Evolutionary conservation across 2,113 vertebrate species (phyloP), one percentile per base, ranked within the genome.

Genomic region (Crotophaga sulcirostris): DNA sequence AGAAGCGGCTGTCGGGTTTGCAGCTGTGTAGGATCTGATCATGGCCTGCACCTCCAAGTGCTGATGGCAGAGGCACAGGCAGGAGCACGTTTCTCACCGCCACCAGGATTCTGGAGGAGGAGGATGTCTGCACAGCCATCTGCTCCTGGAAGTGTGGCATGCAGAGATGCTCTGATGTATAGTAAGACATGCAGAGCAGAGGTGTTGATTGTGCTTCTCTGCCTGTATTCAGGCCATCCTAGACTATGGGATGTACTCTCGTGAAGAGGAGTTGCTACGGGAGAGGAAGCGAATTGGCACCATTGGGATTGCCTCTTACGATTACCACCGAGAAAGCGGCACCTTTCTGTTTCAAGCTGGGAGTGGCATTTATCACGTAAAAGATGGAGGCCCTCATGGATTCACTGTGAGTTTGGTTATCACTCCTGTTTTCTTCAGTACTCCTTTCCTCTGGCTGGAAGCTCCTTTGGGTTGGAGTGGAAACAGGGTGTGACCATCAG

Each of bases 181-280:
- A 47, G 85, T 52, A 31, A 69, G 31, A 18, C 9, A 0, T 19
- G 68, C 67, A 70, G 51, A 87, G 52, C 82, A 44, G 62, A 25
- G 42, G 34, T 75, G 56, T 26, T 91, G 36, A 93, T 31, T 52
- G 33, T 87, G 70, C 19, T 85, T 91, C 79, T 90, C 16, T 90
- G 90, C 87, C 90, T 1, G 0, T 47, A 8, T 55, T 73, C 89
- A 98, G 98, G 98, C 98, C 51, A 96, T 98, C 84, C 97, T 98
- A 83, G 98, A 98, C 96, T 98, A 98, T 68, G 98, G 98, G 74
- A 98, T 98, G 98, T 98, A 98, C 94, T 98, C 98, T 47, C 97
- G 98, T 12, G 98, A 98, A 29, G 98, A 98, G 89, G 98, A 98
- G 56, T 20, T 98, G 47, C 95, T 98, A 40, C 96, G 98, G 77